phyloP scores from a whole-genome alignment of 2,888 invertebrate species.

The Andrena haemorrhoa region DNA sequence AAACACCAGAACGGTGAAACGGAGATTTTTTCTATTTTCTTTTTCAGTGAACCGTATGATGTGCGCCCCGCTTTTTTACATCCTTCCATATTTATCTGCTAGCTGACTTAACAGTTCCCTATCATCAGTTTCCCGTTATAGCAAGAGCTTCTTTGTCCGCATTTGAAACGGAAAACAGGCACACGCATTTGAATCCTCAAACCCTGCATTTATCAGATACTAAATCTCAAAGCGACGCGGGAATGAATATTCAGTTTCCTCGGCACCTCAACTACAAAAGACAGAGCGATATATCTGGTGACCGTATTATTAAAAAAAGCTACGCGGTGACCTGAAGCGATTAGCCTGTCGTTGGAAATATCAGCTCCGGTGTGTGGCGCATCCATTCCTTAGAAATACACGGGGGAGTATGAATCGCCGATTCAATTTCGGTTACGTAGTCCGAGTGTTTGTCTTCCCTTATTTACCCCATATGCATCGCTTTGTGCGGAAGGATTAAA shows the following conservation, averaged over 20 bases:
- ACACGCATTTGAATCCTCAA: no score
- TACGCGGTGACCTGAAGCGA: neutral
- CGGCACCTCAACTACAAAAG: neutral
- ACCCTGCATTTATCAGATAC: neutral
- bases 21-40: neutral
- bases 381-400: neutral
- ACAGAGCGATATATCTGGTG: no score
- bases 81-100: neutral
- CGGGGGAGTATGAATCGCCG: conserved; percentile 15
- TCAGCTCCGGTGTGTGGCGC: neutral
- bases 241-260: neutral
- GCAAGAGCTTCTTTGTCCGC: neutral
- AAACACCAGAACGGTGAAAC: conserved; percentile 23
- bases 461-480: conserved; percentile 22
- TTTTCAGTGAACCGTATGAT: neutral
- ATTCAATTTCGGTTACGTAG: conserved; percentile 37
- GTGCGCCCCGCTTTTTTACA: neutral
- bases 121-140: neutral
- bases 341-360: conserved; percentile 11
- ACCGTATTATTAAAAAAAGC: neutral
- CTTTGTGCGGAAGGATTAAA: conserved; percentile 30
- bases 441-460: conserved; percentile 10
- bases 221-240: neutral
- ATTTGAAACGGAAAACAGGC: neutral
- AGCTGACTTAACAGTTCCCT: neutral